Conservation (phyloP, 2,113 vertebrate genomes). For the Galbula dea region DNA sequence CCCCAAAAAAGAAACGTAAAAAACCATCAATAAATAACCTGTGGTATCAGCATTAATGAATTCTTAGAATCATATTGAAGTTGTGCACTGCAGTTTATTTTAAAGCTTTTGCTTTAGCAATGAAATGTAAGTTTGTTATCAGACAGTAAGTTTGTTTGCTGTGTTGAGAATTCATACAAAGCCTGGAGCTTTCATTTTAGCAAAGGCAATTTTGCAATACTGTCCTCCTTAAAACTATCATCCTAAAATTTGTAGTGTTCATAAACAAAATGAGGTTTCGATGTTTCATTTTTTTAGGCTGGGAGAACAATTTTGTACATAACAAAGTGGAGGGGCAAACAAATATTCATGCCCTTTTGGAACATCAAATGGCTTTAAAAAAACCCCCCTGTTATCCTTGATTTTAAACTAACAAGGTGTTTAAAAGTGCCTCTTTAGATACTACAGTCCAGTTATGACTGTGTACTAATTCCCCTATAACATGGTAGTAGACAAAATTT, state of each 20-base stretch:
- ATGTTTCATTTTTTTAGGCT: slow-evolving; percentile 25
- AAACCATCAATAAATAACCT: slow-evolving; percentile 26
- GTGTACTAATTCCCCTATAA: not conserved
- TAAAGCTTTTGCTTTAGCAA: slow-evolving; percentile 17
- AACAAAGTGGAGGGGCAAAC: not conserved
- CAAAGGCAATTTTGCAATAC: not conserved
- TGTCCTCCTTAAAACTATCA: slow-evolving; percentile 37
- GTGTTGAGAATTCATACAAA: slow-evolving; percentile 30
- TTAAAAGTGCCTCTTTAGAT: slow-evolving; percentile 41
- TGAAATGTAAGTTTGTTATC: slow-evolving; percentile 58
- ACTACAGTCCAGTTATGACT: not conserved
- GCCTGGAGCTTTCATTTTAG: slow-evolving; percentile 50
- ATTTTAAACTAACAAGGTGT: slow-evolving; percentile 26
- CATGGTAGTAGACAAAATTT: not conserved
- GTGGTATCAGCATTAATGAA: slow-evolving; percentile 39
- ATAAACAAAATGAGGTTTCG: not conserved
- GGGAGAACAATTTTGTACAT: slow-evolving; percentile 25
- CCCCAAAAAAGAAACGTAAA: not conserved
- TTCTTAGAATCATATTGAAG: slow-evolving; percentile 63
- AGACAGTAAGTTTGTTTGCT: slow-evolving; percentile 46
- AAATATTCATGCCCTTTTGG: not conserved
- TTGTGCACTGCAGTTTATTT: slow-evolving; percentile 53
- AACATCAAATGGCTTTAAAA: not conserved
- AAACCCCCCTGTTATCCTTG: not conserved
- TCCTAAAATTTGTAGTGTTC: slow-evolving; percentile 33